These are phyloP conservation scores for Drosophila meridiana DNA, from an alignment of 2,888 invertebrate species.

Conservation along the genomic window DNA sequence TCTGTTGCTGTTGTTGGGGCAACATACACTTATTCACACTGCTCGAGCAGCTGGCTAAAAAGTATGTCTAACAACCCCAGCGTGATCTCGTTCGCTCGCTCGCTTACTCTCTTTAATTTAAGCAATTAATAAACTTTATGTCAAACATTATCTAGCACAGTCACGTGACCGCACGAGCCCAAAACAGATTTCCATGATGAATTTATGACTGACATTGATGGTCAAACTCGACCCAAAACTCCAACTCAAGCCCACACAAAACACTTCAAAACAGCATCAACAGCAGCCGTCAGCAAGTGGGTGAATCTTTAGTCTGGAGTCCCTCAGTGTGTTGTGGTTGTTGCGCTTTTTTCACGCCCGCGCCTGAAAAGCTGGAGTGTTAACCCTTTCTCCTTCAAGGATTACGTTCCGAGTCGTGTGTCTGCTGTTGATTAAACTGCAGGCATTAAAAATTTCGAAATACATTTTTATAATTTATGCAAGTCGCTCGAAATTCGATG, in stretches of 20 bases:
- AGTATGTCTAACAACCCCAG: slow-evolving; percentile 33
- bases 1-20: slow-evolving; percentile 55
- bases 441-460: slow-evolving; percentile 36
- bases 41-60: slow-evolving; percentile 2
- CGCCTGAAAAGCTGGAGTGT: slow-evolving; percentile 32
- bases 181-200: slow-evolving; percentile 80
- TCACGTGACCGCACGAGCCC: slow-evolving; percentile 79
- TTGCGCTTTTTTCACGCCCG: slow-evolving; percentile 79
- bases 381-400: slow-evolving; percentile 72
- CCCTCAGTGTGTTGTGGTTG: slow-evolving; percentile 43
- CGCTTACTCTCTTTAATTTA: slow-evolving; percentile 64
- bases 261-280: slow-evolving; percentile 63
- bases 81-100: slow-evolving; percentile 23
- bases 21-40: slow-evolving; percentile 45
- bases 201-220: slow-evolving; percentile 82
- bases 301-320: slow-evolving; percentile 26
- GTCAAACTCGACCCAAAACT: slow-evolving; percentile 11
- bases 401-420: slow-evolving; percentile 70
- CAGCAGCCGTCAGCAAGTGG: slow-evolving; percentile 42
- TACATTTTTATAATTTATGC: slow-evolving; percentile 72
- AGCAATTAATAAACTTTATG: slow-evolving; percentile 74
- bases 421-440: slow-evolving; percentile 74
- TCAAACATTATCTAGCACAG: slow-evolving; percentile 74
- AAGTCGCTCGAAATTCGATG: slow-evolving; percentile 68
- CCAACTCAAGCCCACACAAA: slow-evolving; percentile 3